Percentiles rank a stretch among this genome's conserved stretches.
phyloP scores from a whole-genome alignment of 1,140 invertebrate genomes.

The Ceratosolen solmsi region DNA sequence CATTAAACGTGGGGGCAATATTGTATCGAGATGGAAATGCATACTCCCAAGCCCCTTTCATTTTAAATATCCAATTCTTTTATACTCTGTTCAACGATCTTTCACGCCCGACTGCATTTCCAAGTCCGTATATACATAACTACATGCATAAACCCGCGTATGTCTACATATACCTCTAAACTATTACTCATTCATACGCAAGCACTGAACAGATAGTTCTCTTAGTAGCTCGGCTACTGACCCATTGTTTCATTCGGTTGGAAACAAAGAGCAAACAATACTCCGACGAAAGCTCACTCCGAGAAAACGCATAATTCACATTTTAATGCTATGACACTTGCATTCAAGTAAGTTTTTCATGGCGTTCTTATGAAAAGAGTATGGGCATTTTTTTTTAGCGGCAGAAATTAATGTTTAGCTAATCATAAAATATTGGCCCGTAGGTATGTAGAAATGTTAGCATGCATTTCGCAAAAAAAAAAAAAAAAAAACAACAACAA shows the following conservation, averaged over 20 bases:
- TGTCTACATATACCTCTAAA: not conserved
- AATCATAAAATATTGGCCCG: too few species aligned
- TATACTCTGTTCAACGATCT: not conserved
- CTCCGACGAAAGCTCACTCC: not conserved
- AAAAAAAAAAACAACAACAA: too few species aligned
- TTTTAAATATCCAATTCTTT: not conserved
- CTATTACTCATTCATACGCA: not conserved
- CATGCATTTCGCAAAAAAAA: too few species aligned
- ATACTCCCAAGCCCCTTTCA: not conserved
- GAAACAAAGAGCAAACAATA: constrained; percentile 19
- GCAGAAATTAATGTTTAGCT: too few species aligned
- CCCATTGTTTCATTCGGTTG: not conserved
- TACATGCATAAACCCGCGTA: not conserved
- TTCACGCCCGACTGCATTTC: not conserved
- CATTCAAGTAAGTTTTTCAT: not conserved
- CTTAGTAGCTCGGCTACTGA: not conserved
- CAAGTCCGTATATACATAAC: not conserved
- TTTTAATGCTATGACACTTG: constrained; percentile 10
- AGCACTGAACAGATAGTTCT: not conserved
- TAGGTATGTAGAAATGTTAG: too few species aligned
- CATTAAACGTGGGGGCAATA: too few species aligned
- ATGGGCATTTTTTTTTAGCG: too few species aligned
- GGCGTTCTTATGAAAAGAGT: not conserved
- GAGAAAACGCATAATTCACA: constrained; percentile 7
- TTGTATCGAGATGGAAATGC: too few species aligned